These are phyloP conservation scores for Noctua comes DNA, from an alignment of 2,888 invertebrate genomes.

Conservation along the genomic window DNA sequence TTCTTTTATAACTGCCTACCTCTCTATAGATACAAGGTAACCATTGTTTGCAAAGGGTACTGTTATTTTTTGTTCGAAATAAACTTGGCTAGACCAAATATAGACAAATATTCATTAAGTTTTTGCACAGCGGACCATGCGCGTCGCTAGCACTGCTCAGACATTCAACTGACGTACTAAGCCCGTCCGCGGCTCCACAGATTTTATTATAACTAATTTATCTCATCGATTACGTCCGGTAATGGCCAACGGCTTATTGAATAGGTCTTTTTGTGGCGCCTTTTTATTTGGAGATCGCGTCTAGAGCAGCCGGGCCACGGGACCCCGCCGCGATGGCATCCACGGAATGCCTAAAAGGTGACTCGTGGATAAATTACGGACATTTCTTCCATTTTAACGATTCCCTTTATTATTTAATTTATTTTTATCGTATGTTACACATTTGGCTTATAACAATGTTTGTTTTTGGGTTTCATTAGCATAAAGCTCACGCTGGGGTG, in stretches of 20 bases:
- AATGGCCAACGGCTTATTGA: conserved; percentile 89
- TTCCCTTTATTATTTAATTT: conserved; percentile 90
- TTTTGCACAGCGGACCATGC: conserved; percentile 40
- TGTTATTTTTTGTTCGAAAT: conserved; percentile 7
- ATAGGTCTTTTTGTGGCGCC: conserved; percentile 90
- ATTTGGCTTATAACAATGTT: conserved; percentile 90
- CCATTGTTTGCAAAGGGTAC: conserved; percentile 20
- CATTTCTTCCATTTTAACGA: conserved; percentile 90
- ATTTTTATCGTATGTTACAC: conserved; percentile 90
- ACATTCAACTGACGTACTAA: conserved; percentile 62
- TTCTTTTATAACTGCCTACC: neutral
- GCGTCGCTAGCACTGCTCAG: conserved; percentile 62
- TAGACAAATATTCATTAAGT: conserved; percentile 44
- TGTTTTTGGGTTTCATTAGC: conserved; percentile 90
- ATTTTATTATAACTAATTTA: conserved; percentile 89
- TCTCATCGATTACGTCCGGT: conserved; percentile 89
- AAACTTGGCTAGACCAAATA: conserved; percentile 44
- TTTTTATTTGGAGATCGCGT: conserved; percentile 88
- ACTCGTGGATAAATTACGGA: conserved; percentile 90
- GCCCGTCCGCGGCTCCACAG: conserved; percentile 72
- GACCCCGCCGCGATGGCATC: conserved; percentile 89
- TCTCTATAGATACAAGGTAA: neutral
- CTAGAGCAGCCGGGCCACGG: conserved; percentile 85
- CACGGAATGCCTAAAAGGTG: conserved; percentile 90
- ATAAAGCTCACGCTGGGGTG: conserved; percentile 86